Conservation (phyloP, 2,113 vertebrate species). For the Platysteira castanea region DNA sequence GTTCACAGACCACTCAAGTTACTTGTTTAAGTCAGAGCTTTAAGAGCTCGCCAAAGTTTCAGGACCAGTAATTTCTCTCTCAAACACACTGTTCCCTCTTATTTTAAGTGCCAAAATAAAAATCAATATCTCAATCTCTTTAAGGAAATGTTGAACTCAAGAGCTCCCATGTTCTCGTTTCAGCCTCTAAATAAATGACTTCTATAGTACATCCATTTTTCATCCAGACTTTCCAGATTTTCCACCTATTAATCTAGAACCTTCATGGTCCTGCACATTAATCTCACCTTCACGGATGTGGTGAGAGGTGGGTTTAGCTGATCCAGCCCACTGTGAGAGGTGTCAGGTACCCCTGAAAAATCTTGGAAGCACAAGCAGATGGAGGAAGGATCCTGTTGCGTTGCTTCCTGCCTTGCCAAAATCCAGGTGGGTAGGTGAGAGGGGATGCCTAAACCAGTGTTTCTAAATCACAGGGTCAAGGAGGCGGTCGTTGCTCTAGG, state of each 20-base stretch:
- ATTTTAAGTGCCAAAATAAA: not conserved
- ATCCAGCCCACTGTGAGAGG: not conserved
- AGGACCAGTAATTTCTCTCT: not conserved
- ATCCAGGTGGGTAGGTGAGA: not conserved
- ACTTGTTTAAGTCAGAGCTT: not conserved
- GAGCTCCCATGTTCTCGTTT: not conserved
- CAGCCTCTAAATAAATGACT: not conserved
- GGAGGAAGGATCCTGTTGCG: not conserved
- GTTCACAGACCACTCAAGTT: not conserved
- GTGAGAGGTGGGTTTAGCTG: not conserved
- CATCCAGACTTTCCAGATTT: not conserved
- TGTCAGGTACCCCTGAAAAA: not conserved
- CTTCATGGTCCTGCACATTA: not conserved
- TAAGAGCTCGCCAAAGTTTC: not conserved
- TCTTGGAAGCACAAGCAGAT: not conserved
- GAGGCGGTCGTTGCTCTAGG: not conserved
- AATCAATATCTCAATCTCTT: not conserved
- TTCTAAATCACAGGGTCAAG: conserved; percentile 25
- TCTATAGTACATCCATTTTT: not conserved
- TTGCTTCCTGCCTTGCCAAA: not conserved
- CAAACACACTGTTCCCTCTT: not conserved
- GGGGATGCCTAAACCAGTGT: not conserved
- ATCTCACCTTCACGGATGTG: not conserved
- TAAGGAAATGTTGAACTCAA: not conserved
- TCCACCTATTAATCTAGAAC: not conserved